Percentiles rank a stretch among this genome's conserved stretches.
phyloP scores from a whole-genome alignment of 1,140 invertebrate genomes.

The Aphelenchoides fujianensis region DNA sequence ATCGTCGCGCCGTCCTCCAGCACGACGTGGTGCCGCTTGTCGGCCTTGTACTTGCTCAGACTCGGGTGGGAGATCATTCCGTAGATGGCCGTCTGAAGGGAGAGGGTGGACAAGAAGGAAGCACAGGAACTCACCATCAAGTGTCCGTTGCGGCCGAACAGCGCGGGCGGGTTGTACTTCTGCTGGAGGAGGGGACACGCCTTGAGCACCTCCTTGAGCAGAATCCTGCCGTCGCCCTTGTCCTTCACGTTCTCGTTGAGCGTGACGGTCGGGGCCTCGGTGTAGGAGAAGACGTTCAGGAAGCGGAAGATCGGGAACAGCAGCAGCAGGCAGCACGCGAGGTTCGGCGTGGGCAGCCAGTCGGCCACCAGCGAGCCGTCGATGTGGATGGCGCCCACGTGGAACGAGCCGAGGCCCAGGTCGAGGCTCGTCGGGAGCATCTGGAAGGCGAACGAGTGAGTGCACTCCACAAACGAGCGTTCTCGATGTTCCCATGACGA shows the following conservation, averaged over 20 bases:
- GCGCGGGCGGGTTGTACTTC: slow-evolving; percentile 73
- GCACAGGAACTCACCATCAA: slow-evolving; percentile 63
- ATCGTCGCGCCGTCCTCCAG: slow-evolving; percentile 79
- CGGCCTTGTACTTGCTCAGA: slow-evolving; percentile 65
- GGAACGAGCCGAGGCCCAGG: neutral
- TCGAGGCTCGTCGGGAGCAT: neutral
- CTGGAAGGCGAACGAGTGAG: too few relatives aligned
- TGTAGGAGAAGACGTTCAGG: slow-evolving; percentile 38
- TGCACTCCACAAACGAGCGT: too few relatives aligned
- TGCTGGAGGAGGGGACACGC: slow-evolving; percentile 44
- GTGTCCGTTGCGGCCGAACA: slow-evolving; percentile 91
- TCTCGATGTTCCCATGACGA: too few relatives aligned
- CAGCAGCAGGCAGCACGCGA: slow-evolving; percentile 19
- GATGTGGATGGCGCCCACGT: neutral
- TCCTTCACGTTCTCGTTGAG: slow-evolving; percentile 29
- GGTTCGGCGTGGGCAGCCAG: slow-evolving; percentile 1
- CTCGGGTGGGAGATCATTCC: slow-evolving; percentile 80
- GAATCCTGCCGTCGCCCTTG: slow-evolving; percentile 28
- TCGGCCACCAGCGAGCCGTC: neutral
- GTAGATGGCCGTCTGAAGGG: slow-evolving; percentile 71
- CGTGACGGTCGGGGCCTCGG: slow-evolving; percentile 44
- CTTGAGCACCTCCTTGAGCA: slow-evolving; percentile 37
- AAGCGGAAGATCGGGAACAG: slow-evolving; percentile 30
- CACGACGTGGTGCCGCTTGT: slow-evolving; percentile 73
- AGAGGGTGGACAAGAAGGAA: neutral